Evolutionary conservation across 1,140 invertebrate genomes (phyloP).

Genomic region (Drosophila erecta): DNA sequence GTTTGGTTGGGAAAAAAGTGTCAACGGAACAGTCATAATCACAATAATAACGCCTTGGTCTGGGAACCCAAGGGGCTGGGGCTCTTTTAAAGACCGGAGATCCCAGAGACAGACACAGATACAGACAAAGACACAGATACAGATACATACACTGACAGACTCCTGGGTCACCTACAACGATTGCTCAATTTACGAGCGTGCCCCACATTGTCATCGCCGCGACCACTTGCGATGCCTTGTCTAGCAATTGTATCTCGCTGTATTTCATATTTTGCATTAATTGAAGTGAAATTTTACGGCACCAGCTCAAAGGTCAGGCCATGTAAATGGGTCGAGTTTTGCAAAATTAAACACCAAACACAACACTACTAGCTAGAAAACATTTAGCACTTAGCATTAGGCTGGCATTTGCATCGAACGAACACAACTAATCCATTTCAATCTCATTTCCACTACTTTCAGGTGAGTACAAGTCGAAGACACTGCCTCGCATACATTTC

Average conservation of each 20-base stretch:
- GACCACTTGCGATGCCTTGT: background rate
- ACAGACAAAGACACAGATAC: too few relatives aligned
- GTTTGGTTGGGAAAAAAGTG: slow-evolving; percentile 18
- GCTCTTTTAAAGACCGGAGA: background rate
- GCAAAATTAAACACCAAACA: slow-evolving; percentile 5
- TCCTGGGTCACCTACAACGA: slow-evolving; percentile 49
- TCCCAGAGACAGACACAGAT: background rate
- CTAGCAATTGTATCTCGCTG: slow-evolving; percentile 28
- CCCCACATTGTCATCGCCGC: slow-evolving; percentile 17
- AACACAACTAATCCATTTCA: slow-evolving; percentile 28
- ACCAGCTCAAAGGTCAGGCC: slow-evolving; percentile 56
- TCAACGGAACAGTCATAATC: slow-evolving; percentile 21
- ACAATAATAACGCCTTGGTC: slow-evolving; percentile 8
- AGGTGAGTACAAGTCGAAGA: slow-evolving; percentile 85
- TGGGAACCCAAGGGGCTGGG: slow-evolving; percentile 14
- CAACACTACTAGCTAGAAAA: background rate
- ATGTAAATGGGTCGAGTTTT: slow-evolving; percentile 70
- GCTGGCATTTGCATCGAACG: slow-evolving; percentile 21
- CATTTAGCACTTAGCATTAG: background rate
- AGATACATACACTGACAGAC: background rate
- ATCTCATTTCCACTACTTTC: slow-evolving; percentile 38
- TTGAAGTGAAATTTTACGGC: slow-evolving; percentile 78
- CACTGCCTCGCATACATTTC: slow-evolving; percentile 84
- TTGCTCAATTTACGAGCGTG: slow-evolving; percentile 43
- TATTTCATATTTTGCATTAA: slow-evolving; percentile 72